phyloP scores from a whole-genome alignment of 2,888 invertebrate species.

The Hyppa rectilinea region DNA sequence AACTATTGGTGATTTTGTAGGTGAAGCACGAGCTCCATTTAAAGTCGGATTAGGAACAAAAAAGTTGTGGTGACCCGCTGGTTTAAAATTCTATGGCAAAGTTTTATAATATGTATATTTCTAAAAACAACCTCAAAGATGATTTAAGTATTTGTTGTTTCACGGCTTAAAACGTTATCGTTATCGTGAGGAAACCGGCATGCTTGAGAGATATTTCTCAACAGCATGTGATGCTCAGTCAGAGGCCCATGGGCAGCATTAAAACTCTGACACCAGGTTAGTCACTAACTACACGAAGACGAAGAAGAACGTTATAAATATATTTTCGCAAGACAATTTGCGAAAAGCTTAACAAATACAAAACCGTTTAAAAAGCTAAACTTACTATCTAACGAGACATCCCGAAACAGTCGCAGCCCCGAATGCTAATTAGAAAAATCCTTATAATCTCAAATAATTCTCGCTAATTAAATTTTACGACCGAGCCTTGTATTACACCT shows the following conservation, averaged over 20 bases:
- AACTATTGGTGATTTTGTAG: slow-evolving; percentile 8
- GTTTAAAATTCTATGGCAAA: not conserved
- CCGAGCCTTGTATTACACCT: slow-evolving; percentile 76
- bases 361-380: slow-evolving; percentile 30
- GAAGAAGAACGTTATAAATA: no score
- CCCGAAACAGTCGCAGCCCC: slow-evolving; percentile 30
- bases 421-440: slow-evolving; percentile 84
- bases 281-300: no score
- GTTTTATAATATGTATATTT: not conserved
- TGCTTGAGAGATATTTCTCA: no score
- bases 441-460: slow-evolving; percentile 83
- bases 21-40: not conserved
- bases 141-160: no score
- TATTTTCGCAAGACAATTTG: no score
- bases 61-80: not conserved
- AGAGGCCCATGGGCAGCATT: no score
- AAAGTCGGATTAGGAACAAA: not conserved
- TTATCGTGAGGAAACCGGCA: no score
- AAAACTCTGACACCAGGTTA: no score
- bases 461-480: slow-evolving; percentile 84
- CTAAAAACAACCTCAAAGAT: no score
- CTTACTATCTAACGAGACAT: slow-evolving; percentile 38
- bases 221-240: no score
- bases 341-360: slow-evolving; percentile 3
- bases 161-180: no score